A percentile compares a stretch with the other conserved stretches of the same genome.
Evolutionary conservation across 2,113 vertebrate genomes (phyloP).

Genomic region (Cebus imitator): DNA sequence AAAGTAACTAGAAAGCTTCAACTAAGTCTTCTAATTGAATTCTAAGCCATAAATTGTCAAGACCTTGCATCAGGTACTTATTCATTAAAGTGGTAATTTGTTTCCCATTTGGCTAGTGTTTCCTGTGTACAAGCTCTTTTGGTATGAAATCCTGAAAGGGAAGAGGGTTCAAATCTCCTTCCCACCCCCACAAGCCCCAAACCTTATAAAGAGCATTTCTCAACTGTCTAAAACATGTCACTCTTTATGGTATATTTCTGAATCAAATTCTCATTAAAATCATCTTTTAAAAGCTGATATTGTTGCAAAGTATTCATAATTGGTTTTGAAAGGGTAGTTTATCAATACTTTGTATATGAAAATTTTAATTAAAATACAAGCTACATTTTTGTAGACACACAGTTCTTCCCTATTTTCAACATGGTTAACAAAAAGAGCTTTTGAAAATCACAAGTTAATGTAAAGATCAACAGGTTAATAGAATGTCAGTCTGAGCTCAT

Average conservation of each 20-base stretch:
- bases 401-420: conserved; percentile 29
- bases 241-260: not conserved
- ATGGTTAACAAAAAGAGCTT: not conserved
- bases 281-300: not conserved
- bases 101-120: not conserved
- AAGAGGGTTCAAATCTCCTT: not conserved
- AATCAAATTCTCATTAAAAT: not conserved
- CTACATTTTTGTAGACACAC: not conserved
- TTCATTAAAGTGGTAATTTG: not conserved
- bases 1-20: not conserved
- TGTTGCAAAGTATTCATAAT: not conserved
- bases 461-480: conserved; percentile 53
- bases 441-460: conserved; percentile 39
- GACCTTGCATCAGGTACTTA: not conserved
- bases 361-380: not conserved
- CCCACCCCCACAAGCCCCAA: not conserved
- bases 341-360: not conserved
- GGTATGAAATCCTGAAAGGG: not conserved
- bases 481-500: not conserved
- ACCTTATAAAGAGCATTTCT: not conserved
- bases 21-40: not conserved
- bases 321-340: not conserved
- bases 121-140: not conserved
- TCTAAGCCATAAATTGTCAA: not conserved
- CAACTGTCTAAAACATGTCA: not conserved